phyloP scores from a whole-genome alignment of 1,140 invertebrate species.

The Portunus trituberculatus region DNA sequence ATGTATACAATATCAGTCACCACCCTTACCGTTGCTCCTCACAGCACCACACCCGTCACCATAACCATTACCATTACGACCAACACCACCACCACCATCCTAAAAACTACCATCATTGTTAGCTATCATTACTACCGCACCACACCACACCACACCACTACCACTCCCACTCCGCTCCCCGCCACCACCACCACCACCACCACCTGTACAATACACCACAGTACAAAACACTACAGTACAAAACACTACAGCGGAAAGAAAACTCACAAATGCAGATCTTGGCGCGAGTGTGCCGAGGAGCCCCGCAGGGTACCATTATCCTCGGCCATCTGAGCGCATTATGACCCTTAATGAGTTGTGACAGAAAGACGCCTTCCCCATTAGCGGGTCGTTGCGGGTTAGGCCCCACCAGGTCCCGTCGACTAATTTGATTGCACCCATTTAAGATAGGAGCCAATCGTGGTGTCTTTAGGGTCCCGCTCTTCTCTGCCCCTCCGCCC shows the following conservation, averaged over 20 bases:
- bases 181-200: background rate
- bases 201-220: no score
- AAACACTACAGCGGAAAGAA: slow-evolving; percentile 28
- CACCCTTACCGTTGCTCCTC: no score
- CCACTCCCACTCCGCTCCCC: background rate
- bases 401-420: slow-evolving; percentile 64
- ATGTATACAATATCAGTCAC: no score
- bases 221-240: no score
- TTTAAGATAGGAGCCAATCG: slow-evolving; percentile 73
- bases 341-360: slow-evolving; percentile 74
- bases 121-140: no score
- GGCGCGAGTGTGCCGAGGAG: slow-evolving; percentile 57
- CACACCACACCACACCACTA: no score
- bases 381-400: slow-evolving; percentile 72
- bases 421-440: slow-evolving; percentile 74
- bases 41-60: no score
- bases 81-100: no score
- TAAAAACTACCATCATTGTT: no score
- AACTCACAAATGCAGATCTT: slow-evolving; percentile 63
- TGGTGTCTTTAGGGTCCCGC: slow-evolving; percentile 55
- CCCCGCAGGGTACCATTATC: slow-evolving; percentile 68
- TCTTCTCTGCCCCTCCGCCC: background rate
- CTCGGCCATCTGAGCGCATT: slow-evolving; percentile 70
- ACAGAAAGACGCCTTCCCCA: slow-evolving; percentile 75
- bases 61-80: no score